These are phyloP conservation scores for Lepidothrix coronata DNA, from an alignment of 2,113 vertebrate genomes.

Conservation along the genomic window DNA sequence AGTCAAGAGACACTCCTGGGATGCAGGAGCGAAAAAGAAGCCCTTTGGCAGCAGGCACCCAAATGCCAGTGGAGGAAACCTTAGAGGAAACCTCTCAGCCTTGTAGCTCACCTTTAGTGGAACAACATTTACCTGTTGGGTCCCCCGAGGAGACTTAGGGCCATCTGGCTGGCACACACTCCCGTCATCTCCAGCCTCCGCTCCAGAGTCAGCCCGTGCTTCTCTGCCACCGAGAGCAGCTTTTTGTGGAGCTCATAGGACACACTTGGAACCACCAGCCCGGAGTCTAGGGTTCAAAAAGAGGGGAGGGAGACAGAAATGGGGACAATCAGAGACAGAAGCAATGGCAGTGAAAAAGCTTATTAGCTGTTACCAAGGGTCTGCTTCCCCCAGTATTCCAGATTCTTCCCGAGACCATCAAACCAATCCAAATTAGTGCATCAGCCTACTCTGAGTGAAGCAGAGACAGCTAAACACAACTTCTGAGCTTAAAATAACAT, in stretches of 20 bases:
- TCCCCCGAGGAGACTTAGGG: constrained; percentile 92
- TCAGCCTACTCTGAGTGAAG: not conserved
- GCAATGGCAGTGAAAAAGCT: rapidly evolving
- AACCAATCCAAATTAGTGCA: not conserved
- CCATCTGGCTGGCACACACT: constrained; percentile 97
- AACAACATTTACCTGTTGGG: constrained; percentile 88
- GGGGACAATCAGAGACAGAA: not conserved
- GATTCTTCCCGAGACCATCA: not conserved
- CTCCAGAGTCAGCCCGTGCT: constrained; percentile 89
- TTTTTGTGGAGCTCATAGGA: constrained; percentile 94
- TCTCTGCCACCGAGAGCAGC: constrained; percentile 87
- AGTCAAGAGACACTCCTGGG: not conserved
- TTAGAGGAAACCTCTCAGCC: not conserved
- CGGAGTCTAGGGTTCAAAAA: constrained; percentile 81
- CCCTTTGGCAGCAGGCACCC: not conserved
- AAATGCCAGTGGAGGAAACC: rapidly evolving
- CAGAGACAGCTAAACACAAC: not conserved
- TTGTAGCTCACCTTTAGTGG: too few species aligned
- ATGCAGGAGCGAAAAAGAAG: not conserved
- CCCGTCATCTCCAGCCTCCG: constrained; percentile 95
- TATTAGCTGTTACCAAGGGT: not conserved
- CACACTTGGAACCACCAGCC: constrained; percentile 92
- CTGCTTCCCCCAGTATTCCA: not conserved
- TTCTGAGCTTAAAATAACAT: not conserved
- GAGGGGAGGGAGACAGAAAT: not conserved